phyloP scores from a whole-genome alignment of 2,888 invertebrate genomes.

The Trichopria drosophilae region DNA sequence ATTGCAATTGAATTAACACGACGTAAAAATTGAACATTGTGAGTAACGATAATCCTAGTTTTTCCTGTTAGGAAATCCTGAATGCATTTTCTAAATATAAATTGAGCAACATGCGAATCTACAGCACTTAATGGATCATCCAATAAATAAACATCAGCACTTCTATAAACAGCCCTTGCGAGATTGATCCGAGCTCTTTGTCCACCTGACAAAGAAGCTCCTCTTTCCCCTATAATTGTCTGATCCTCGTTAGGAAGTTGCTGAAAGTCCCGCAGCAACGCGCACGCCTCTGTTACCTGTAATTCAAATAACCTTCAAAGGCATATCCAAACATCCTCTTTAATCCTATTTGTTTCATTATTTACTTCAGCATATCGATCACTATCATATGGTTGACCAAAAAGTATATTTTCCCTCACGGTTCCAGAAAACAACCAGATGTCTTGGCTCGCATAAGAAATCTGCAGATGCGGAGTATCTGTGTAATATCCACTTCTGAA shows the following conservation, averaged over 20 bases:
- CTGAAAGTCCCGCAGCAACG: conserved; percentile 70
- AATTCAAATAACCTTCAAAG: too few species aligned
- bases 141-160: conserved; percentile 76
- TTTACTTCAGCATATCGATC: conserved; percentile 68
- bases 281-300: conserved; percentile 68
- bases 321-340: too few species aligned
- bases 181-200: conserved; percentile 81
- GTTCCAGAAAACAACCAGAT: conserved; percentile 70
- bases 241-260: conserved; percentile 76
- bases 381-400: conserved; percentile 66
- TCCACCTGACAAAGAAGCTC: conserved; percentile 79
- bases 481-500: too few species aligned
- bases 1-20: conserved; percentile 55
- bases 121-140: conserved; percentile 84
- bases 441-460: conserved; percentile 69
- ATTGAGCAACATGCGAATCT: conserved; percentile 74
- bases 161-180: conserved; percentile 74
- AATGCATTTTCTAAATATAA: conserved; percentile 76
- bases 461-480: too few species aligned
- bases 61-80: conserved; percentile 67
- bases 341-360: too few species aligned
- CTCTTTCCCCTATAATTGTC: conserved; percentile 80
- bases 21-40: conserved; percentile 71
- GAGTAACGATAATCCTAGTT: conserved; percentile 76
- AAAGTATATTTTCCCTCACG: conserved; percentile 74